Evolutionary conservation across 2,888 invertebrate genomes (phyloP), one percentile per base, ranked within the genome.

Genomic region (Lithodes maja): DNA sequence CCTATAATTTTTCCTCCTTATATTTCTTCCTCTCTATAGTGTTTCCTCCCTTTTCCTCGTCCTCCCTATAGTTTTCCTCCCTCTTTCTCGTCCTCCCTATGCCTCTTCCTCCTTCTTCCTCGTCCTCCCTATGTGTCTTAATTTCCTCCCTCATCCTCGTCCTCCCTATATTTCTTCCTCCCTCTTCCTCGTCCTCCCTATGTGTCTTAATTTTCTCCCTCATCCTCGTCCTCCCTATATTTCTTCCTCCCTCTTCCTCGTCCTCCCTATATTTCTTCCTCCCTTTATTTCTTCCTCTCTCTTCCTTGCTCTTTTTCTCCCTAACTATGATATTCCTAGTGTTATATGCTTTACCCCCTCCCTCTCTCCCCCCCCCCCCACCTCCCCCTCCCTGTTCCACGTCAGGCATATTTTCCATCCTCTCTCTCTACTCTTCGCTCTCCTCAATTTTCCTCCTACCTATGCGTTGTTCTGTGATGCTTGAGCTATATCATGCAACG

Each of bases 261-360:
- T 7, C 15, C 3, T 71, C 71, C 12, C n/a, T 3, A n/a, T 71
- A 9, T n/a, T 71, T 71, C 71, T n/a, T 71, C 71, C 71, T 71
- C 71, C 17, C n/a, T n/a, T n/a, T n/a, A 9, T 71, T 71, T 71
- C n/a, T n/a, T n/a, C 71, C 71, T n/a, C 17, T 71, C 71, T 71
- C 71, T 15, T n/a, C 71, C 17, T 15, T n/a, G 3, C 71, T n/a
- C 71, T 71, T 71, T n/a, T 3, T 71, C 71, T n/a, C 71, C 3
- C 71, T n/a, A 71, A 3, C 61, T 12, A 61, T 61, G 12, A 61
- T 61, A 61, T 61, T 12, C 61, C 0, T 61, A 5, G 7, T 61
- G 61, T 61, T 61, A 7, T 61, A 61, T 61, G 61, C 12, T 12
- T 61, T 61, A 61, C 61, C 12, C 12, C 61, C 61, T 61, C 61